Evolutionary conservation across 1,140 invertebrate species (phyloP), one percentile per base, ranked within the genome.

Genomic region (Drosophila arawakana): DNA sequence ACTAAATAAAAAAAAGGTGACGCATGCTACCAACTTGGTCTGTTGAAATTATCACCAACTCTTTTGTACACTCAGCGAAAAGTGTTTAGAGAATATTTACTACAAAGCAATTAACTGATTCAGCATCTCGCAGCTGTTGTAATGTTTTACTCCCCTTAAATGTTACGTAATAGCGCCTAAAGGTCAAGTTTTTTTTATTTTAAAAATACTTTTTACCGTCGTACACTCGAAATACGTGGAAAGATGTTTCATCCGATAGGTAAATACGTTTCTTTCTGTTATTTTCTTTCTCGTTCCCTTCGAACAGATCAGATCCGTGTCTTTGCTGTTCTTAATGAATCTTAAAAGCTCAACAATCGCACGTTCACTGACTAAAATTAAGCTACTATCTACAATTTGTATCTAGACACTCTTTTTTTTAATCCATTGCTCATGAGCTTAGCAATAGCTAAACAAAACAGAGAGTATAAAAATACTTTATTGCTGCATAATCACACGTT

Each of bases 191-290:
- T 44, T 54, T 59, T 25, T 66, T 55, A 43, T 70, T 62, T 70
- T 18, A 61, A 62, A n/a, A 21, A 21, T 30, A 34, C 8, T 18
- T 7, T 46, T 73, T 60, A 73, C 59, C 47, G 25, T 30, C 25
- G 6, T 30, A 68, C 50, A 39, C 11, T 6, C 13, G 13, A 7
- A 73, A 68, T 73, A 68, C 71, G 55, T 73, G 63, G 63, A 73
- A 73, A 73, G 39, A 60, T 30, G 55, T 73, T 60, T 60, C 65
- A 73, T 37, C 63, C 34, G 55, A 37, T 39, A 54, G 21, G 39
- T 21, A 43, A 3, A 13, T 37, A 35, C 46, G 59, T 18, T 57
- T 57, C 15, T 13, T 39, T 37, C 25, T 52, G 6, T 35, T 2
- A 25, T 25, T 25, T 25, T 44, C 25, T 35, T 21, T 10, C 18